Conservation (phyloP, 2,888 invertebrate genomes). For the Thera obeliscata region DNA sequence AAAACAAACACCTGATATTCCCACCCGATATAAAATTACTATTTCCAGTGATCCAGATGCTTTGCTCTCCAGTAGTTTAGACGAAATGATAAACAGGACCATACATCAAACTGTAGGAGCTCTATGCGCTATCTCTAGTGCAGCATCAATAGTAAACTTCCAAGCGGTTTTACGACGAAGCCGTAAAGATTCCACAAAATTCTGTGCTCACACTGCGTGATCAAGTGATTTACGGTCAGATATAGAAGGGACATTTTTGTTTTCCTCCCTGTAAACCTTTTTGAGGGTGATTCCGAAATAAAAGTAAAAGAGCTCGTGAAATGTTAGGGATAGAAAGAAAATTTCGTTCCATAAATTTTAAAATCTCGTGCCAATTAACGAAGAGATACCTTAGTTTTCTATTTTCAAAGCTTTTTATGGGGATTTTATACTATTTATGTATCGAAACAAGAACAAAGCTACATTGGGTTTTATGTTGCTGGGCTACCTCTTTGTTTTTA, state of each 20-base stretch:
- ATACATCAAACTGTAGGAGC: constrained; percentile 30
- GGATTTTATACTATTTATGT: no score
- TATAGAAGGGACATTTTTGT: constrained; percentile 34
- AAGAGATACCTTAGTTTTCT: no score
- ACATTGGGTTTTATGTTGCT: no score
- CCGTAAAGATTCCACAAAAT: constrained; percentile 39
- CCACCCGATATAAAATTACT: no score
- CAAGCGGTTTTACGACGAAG: constrained; percentile 40
- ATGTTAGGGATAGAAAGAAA: background rate
- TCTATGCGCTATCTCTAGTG: constrained; percentile 29
- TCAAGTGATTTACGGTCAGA: constrained; percentile 36
- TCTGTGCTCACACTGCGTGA: constrained; percentile 33
- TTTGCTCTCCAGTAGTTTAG: background rate
- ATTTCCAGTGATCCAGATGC: no score
- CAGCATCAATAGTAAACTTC: constrained; percentile 38
- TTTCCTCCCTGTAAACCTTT: constrained; percentile 15
- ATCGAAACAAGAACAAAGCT: no score
- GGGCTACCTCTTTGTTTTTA: no score
- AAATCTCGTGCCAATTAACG: background rate
- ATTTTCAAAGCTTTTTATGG: no score
- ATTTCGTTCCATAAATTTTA: background rate
- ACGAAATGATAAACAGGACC: constrained; percentile 16
- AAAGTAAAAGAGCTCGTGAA: constrained; percentile 5
- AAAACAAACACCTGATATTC: no score
- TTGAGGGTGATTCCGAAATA: constrained; percentile 19